phyloP scores from a whole-genome alignment of 2,797 vertebrate species.

The Sebastolobus altivelis region DNA sequence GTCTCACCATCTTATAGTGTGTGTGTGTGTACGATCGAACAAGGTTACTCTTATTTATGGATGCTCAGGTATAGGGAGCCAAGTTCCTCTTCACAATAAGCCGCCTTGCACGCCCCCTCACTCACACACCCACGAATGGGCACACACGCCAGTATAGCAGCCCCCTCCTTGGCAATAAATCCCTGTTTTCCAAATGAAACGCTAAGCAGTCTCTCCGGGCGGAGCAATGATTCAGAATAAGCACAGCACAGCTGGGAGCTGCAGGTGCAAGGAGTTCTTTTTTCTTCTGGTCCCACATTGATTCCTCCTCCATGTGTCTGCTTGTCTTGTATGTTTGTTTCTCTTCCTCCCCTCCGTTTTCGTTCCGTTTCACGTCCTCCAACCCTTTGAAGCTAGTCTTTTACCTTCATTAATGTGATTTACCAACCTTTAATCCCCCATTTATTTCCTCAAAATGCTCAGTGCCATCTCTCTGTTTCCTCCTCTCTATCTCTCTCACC shows the following conservation, averaged over 20 bases:
- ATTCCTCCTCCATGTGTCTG: slow-evolving; percentile 26
- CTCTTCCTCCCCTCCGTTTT: not conserved
- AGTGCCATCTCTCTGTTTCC: not conserved
- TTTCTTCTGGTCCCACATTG: slow-evolving; percentile 17
- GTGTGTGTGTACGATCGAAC: slow-evolving; percentile 50
- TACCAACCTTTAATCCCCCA: slow-evolving; percentile 38
- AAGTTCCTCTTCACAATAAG: slow-evolving; percentile 61
- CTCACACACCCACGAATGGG: slow-evolving; percentile 12
- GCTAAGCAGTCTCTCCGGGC: slow-evolving; percentile 67
- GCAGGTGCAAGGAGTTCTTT: slow-evolving; percentile 70
- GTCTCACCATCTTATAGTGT: slow-evolving; percentile 22
- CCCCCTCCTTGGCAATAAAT: slow-evolving; percentile 69
- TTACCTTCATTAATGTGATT: slow-evolving; percentile 65
- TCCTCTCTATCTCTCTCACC: not conserved
- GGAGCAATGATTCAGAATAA: slow-evolving; percentile 78
- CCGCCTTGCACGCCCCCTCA: slow-evolving; percentile 42
- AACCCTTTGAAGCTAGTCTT: slow-evolving; percentile 16
- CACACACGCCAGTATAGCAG: slow-evolving; percentile 18
- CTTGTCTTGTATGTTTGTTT: slow-evolving; percentile 14
- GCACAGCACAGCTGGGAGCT: slow-evolving; percentile 71
- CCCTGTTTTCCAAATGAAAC: slow-evolving; percentile 79
- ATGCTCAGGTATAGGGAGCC: slow-evolving; percentile 57
- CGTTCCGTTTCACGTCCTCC: not conserved
- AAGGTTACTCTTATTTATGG: slow-evolving; percentile 70
- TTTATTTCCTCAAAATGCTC: slow-evolving; percentile 50